These are phyloP conservation scores for Hemichromis elongatus DNA, from an alignment of 2,113 vertebrate species.

Conservation along the genomic window DNA sequence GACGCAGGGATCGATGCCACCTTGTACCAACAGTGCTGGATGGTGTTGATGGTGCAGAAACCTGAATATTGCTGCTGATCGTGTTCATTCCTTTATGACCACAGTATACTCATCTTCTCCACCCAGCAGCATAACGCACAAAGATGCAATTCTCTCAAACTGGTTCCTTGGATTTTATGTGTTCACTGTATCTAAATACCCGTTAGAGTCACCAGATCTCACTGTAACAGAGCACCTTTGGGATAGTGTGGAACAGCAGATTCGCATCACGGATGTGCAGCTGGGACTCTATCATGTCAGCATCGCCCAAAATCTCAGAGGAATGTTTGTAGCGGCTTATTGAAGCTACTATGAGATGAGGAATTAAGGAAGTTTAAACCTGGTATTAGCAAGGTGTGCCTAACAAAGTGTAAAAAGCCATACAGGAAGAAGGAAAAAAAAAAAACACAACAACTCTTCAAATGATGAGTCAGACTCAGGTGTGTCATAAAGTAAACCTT, in stretches of 20 bases:
- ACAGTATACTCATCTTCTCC: background rate
- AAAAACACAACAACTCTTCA: background rate
- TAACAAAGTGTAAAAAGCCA: background rate
- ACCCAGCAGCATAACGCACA: background rate
- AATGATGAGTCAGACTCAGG: background rate
- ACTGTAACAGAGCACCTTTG: background rate
- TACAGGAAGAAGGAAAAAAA: background rate
- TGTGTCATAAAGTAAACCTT: conserved; percentile 65
- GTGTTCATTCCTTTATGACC: background rate
- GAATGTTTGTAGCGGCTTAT: background rate
- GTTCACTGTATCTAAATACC: background rate
- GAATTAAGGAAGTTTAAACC: background rate
- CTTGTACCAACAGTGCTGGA: background rate
- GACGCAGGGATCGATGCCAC: background rate
- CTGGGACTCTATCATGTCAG: background rate
- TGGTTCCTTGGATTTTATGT: background rate
- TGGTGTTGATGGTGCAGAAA: background rate
- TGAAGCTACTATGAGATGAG: background rate
- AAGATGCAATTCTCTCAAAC: background rate
- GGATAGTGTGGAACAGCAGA: background rate
- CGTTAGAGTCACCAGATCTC: background rate
- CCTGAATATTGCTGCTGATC: fast-evolving
- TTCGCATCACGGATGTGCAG: background rate
- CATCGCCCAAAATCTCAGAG: background rate
- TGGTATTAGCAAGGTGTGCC: background rate